A percentile compares a stretch with the other conserved stretches of the same genome.
phyloP scores from a whole-genome alignment of 2,888 invertebrate species.

The Heterodera filipjevi region DNA sequence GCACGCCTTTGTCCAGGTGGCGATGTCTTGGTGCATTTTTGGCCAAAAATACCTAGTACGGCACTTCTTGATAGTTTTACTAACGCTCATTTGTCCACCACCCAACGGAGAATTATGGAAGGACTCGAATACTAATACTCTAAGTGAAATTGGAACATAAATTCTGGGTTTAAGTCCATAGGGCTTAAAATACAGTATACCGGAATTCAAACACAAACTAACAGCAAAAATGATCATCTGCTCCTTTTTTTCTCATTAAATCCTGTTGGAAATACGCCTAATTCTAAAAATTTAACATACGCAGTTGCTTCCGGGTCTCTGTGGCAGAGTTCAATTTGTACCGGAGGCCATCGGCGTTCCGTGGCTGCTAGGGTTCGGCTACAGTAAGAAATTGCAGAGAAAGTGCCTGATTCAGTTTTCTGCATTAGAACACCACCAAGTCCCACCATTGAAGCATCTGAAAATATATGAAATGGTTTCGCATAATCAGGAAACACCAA shows the following conservation, averaged over 20 bases:
- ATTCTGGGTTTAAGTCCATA: not conserved
- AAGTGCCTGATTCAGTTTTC: conserved; percentile 13
- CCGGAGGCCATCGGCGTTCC: conserved; percentile 8
- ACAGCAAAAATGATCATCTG: not conserved
- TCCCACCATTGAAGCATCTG: conserved; percentile 31
- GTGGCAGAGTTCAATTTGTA: conserved; percentile 15
- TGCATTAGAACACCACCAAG: conserved; percentile 36
- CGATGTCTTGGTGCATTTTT: no score
- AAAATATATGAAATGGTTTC: conserved; percentile 31
- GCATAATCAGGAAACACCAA: conserved; percentile 31
- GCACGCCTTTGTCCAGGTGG: no score
- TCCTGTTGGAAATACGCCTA: not conserved
- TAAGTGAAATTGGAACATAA: not conserved
- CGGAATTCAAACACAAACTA: not conserved
- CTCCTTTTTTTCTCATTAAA: not conserved
- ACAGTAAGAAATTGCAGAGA: conserved; percentile 25
- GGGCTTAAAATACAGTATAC: conserved; percentile 11
- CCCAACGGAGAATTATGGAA: conserved; percentile 38
- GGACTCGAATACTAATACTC: conserved; percentile 27
- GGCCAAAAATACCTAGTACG: no score
- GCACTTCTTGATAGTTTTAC: no score
- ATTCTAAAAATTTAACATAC: not conserved
- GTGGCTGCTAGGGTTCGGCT: conserved; percentile 23
- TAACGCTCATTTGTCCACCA: conserved; percentile 42
- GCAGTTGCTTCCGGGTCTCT: not conserved